Percentiles rank a stretch among this genome's conserved stretches.
Conservation (phyloP, 2,797 vertebrate species). For the Odontamblyopus lacepedii region DNA sequence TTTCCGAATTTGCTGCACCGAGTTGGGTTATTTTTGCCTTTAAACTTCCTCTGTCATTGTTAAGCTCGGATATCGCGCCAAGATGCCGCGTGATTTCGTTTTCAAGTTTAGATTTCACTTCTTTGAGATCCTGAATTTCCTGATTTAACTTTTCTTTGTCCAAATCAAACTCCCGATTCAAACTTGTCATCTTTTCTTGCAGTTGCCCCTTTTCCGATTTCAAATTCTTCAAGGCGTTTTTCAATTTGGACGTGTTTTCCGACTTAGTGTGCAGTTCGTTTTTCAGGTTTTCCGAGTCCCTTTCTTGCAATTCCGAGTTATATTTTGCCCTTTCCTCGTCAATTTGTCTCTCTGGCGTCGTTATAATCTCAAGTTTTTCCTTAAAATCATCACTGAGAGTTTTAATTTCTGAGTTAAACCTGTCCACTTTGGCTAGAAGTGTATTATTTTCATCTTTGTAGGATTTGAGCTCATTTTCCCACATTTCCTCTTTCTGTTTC, state of each 20-base stretch:
- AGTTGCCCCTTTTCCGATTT: constrained; percentile 72
- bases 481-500: constrained; percentile 67
- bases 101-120: constrained; percentile 74
- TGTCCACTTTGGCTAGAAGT: constrained; percentile 75
- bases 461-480: constrained; percentile 83
- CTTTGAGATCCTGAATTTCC: constrained; percentile 63
- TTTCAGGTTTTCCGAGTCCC: constrained; percentile 67
- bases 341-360: constrained; percentile 70
- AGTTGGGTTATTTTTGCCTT: constrained; percentile 64
- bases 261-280: constrained; percentile 71
- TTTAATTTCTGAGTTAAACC: constrained; percentile 71
- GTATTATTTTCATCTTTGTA: constrained; percentile 81
- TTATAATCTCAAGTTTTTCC: constrained; percentile 74
- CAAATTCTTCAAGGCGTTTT: constrained; percentile 56
- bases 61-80: constrained; percentile 57
- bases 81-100: constrained; percentile 60
- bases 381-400: constrained; percentile 68
- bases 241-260: constrained; percentile 72
- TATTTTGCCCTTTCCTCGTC: constrained; percentile 72
- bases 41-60: constrained; percentile 62
- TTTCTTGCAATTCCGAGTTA: constrained; percentile 63
- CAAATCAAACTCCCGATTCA: constrained; percentile 58
- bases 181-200: constrained; percentile 49
- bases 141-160: constrained; percentile 63
- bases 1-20: constrained; percentile 63